A percentile compares a stretch with the other conserved stretches of the same genome.
Conservation (phyloP, 2,797 vertebrate genomes). For the Cryptoblepharus egeriae region DNA sequence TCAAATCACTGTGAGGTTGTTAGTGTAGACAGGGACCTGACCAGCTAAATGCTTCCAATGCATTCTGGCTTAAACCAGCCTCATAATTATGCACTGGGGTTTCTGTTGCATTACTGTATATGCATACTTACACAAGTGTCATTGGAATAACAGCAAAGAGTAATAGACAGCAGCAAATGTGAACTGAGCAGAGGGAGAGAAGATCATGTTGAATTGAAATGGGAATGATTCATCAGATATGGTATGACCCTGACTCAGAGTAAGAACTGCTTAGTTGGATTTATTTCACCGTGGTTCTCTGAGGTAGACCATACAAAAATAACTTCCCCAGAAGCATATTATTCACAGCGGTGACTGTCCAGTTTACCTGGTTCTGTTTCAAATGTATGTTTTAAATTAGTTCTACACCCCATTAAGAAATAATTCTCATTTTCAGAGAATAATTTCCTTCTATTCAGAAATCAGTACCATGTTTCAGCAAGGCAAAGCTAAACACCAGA, state of each 20-base stretch:
- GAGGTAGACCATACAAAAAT: slow-evolving; percentile 11
- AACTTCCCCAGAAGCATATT: slow-evolving; percentile 1
- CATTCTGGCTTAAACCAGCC: background rate
- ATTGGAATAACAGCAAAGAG: background rate
- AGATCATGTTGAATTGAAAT: background rate
- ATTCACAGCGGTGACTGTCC: background rate
- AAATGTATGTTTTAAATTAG: slow-evolving; percentile 4
- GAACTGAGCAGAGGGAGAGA: background rate
- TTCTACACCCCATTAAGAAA: background rate
- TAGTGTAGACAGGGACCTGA: background rate
- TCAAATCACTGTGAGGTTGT: background rate
- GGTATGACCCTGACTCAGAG: background rate
- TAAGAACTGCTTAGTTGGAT: background rate
- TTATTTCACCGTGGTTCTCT: background rate
- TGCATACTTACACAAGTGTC: too few species aligned
- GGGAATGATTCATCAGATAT: background rate
- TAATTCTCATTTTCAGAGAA: background rate
- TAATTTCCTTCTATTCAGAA: background rate
- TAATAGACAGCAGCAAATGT: background rate
- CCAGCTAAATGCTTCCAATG: background rate
- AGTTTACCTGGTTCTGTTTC: background rate
- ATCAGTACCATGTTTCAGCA: background rate
- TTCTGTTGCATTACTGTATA: background rate
- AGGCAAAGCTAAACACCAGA: background rate
- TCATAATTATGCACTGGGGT: background rate